Evolutionary conservation across 2,797 vertebrate species (phyloP).

Genomic region (Myotis daubentonii): DNA sequence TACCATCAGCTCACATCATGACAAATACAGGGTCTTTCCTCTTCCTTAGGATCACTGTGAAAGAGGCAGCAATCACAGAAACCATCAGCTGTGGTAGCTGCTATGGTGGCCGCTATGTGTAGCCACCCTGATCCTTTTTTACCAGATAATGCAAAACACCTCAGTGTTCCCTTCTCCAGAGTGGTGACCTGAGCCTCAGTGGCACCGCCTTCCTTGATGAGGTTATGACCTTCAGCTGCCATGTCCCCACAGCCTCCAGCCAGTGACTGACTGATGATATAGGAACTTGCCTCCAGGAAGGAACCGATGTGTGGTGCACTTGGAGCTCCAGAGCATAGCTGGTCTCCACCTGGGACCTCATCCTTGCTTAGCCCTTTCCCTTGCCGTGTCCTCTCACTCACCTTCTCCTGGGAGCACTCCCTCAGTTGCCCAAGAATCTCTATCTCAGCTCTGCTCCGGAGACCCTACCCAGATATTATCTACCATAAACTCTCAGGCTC

Average conservation of each 20-base stretch:
- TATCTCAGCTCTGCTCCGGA: background rate
- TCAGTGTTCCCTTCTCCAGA: background rate
- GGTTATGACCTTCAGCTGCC: too few species aligned
- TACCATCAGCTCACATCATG: background rate
- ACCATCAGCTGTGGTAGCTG: background rate
- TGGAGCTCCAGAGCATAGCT: background rate
- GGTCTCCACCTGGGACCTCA: background rate
- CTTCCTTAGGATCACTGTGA: background rate
- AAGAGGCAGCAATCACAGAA: background rate
- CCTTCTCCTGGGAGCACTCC: background rate
- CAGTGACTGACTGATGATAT: background rate
- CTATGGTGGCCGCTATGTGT: background rate
- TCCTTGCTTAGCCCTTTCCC: background rate
- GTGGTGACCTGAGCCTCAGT: background rate
- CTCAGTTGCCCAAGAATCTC: background rate
- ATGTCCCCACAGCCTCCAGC: background rate
- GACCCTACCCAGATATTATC: background rate
- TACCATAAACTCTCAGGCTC: background rate
- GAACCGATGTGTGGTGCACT: accelerated
- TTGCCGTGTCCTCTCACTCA: background rate
- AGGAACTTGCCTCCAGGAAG: background rate
- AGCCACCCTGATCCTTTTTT: background rate
- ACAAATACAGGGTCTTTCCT: background rate
- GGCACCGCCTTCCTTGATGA: background rate
- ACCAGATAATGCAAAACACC: background rate